phyloP scores from a whole-genome alignment of 1,140 invertebrate genomes.

The Armadillidium nasatum region DNA sequence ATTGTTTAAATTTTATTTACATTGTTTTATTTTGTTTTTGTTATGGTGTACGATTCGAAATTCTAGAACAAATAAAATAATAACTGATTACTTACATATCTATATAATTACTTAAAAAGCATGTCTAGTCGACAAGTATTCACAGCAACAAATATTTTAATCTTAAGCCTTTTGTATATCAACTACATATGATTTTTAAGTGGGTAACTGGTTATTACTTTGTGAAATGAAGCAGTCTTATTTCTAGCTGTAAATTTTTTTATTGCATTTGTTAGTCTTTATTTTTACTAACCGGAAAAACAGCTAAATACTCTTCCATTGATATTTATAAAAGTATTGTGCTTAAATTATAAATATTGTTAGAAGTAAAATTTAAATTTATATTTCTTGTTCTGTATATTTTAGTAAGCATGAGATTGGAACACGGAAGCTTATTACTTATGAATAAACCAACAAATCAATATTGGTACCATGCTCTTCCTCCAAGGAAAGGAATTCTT shows the following conservation, averaged over 20 bases:
- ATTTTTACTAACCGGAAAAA: not conserved
- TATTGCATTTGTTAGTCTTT: not conserved
- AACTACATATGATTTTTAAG: no score
- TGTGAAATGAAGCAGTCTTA: not conserved
- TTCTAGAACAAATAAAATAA: no score
- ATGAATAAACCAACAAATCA: slow-evolving; percentile 70
- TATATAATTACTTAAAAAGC: no score
- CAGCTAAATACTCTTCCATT: not conserved
- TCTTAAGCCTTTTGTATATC: no score
- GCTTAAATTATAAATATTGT: not conserved
- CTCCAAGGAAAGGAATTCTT: slow-evolving; percentile 55
- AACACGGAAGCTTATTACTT: slow-evolving; percentile 62
- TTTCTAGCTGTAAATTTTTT: not conserved
- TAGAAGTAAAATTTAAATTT: not conserved
- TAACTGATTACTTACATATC: no score
- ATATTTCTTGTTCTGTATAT: slow-evolving; percentile 56
- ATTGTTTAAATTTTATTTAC: no score
- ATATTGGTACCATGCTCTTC: slow-evolving; percentile 67
- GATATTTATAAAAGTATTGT: not conserved
- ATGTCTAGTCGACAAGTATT: no score
- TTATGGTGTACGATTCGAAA: no score
- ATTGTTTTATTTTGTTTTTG: no score
- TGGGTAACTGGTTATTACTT: no score
- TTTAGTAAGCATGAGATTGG: slow-evolving; percentile 49
- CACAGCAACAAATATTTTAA: no score